A percentile compares a stretch with the other conserved stretches of the same genome.
These are phyloP conservation scores for Callyntrura sp. DNA, from an alignment of 2,888 invertebrate species.

Conservation along the genomic window DNA sequence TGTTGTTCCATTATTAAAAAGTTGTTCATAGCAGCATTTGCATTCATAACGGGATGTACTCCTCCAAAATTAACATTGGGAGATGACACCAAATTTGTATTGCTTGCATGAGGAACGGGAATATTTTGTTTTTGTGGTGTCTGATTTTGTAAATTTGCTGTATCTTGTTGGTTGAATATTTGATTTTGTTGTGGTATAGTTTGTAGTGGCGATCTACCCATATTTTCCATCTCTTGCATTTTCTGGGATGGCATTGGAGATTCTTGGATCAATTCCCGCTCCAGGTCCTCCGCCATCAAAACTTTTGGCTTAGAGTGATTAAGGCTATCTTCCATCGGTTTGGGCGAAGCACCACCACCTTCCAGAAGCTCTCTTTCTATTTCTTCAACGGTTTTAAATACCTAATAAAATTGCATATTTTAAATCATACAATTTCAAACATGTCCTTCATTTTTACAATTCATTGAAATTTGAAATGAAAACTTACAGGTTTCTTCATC, in stretches of 20 bases:
- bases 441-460: too few species aligned
- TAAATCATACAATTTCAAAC: constrained; percentile 1
- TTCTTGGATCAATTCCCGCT: constrained; percentile 80
- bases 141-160: constrained; percentile 56
- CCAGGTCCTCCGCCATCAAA: constrained; percentile 82
- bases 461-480: neutral
- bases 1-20: constrained; percentile 74
- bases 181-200: constrained; percentile 37
- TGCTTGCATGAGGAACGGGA: constrained; percentile 29
- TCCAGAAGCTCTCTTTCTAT: constrained; percentile 82
- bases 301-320: constrained; percentile 76
- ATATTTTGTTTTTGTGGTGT: constrained; percentile 49
- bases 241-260: constrained; percentile 68
- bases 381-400: constrained; percentile 83
- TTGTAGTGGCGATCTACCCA: constrained; percentile 46
- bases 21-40: constrained; percentile 66
- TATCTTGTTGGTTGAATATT: constrained; percentile 45
- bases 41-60: constrained; percentile 55
- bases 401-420: constrained; percentile 63
- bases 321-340: neutral
- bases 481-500: constrained; percentile 64
- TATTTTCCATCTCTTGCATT: constrained; percentile 47
- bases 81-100: constrained; percentile 56
- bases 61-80: constrained; percentile 66
- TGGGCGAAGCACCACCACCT: constrained; percentile 61